phyloP scores from a whole-genome alignment of 2,113 vertebrate species.

The Tychaedon coryphoeus region DNA sequence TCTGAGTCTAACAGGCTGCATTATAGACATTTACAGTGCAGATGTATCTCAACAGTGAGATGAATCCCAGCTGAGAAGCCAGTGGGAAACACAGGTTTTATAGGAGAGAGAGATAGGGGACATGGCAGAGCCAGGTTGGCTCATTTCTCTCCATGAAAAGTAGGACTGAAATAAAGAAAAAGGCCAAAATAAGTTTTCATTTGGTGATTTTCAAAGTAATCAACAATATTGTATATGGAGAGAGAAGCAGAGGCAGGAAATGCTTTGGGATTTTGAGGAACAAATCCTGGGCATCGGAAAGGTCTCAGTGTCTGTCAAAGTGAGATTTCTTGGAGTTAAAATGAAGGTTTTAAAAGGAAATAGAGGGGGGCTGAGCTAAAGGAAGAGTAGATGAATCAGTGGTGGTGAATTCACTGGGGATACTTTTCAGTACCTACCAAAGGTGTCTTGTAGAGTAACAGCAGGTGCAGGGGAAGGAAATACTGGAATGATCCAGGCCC shows the following conservation, averaged over 20 bases:
- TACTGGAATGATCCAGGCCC: not conserved
- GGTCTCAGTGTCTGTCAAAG: not conserved
- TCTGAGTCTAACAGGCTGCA: not conserved
- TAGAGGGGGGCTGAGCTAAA: not conserved
- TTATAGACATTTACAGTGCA: not conserved
- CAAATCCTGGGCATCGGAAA: not conserved
- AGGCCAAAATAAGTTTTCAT: not conserved
- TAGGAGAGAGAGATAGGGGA: not conserved
- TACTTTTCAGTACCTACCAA: not conserved
- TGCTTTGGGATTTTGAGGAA: not conserved
- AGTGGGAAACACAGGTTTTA: not conserved
- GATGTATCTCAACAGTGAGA: not conserved
- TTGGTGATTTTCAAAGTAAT: not conserved
- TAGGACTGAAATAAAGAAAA: not conserved
- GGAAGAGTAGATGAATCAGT: not conserved
- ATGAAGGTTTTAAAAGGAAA: not conserved
- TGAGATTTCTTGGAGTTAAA: not conserved
- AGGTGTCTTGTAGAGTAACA: not conserved
- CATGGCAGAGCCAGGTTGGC: not conserved
- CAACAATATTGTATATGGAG: not conserved
- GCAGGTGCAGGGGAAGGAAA: not conserved
- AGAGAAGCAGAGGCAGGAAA: not conserved
- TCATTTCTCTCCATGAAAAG: not conserved
- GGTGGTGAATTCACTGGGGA: not conserved
- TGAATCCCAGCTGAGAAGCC: not conserved